Percentiles rank a stretch among this genome's conserved stretches.
Conservation (phyloP, 2,888 invertebrate species). For the Embidobia sp. region DNA sequence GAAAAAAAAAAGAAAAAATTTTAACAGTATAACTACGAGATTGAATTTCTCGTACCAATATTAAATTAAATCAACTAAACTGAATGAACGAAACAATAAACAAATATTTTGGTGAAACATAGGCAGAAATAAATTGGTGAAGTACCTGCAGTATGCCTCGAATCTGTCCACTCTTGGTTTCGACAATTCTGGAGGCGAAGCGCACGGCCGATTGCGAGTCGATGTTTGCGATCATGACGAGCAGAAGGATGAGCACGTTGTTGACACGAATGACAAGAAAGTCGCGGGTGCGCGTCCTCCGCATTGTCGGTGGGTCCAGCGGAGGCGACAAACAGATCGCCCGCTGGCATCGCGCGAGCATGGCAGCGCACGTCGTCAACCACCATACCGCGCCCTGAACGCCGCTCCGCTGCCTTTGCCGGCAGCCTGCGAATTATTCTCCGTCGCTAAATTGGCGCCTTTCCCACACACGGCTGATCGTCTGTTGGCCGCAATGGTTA, state of each 20-base stretch:
- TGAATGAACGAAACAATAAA: too few species aligned
- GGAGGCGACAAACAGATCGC: conserved; percentile 76
- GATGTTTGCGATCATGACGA: conserved; percentile 67
- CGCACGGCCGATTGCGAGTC: conserved; percentile 83
- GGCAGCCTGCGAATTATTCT: conserved; percentile 53
- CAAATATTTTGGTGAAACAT: too few species aligned
- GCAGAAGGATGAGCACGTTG: conserved; percentile 64
- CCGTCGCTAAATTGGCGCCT: conserved; percentile 53
- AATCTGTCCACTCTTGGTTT: conserved; percentile 84
- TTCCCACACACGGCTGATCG: conserved; percentile 46
- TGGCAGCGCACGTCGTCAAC: conserved; percentile 80
- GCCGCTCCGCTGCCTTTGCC: conserved; percentile 57
- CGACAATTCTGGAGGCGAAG: conserved; percentile 90
- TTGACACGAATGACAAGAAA: conserved; percentile 62
- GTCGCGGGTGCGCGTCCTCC: conserved; percentile 62
- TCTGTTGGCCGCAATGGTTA: conserved; percentile 57
- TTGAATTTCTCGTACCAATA: too few species aligned
- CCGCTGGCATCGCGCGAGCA: conserved; percentile 80
- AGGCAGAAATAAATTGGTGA: too few species aligned
- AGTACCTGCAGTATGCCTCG: conserved; percentile 79
- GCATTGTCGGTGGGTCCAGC: conserved; percentile 73
- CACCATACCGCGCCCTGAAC: conserved; percentile 73
- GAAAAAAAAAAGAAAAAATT: too few species aligned
- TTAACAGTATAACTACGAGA: too few species aligned
- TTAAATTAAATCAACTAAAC: too few species aligned